A percentile compares a stretch with the other conserved stretches of the same genome.
phyloP scores from a whole-genome alignment of 2,113 vertebrate genomes.

The Hypomesus transpacificus region DNA sequence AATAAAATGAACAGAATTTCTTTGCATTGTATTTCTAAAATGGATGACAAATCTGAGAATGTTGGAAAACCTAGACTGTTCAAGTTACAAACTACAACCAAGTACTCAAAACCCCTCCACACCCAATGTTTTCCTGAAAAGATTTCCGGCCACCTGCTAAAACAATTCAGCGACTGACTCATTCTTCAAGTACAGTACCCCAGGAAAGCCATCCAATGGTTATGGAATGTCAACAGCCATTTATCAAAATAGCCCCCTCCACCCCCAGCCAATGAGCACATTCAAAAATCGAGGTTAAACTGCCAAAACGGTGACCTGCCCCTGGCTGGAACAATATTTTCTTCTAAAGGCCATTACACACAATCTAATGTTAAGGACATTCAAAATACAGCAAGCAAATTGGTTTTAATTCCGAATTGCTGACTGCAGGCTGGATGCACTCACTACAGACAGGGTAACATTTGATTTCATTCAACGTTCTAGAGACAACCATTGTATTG shows the following conservation, averaged over 20 bases:
- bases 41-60: constrained; percentile 10
- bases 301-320: constrained; percentile 13
- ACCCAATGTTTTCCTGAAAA: constrained; percentile 64
- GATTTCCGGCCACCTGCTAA: constrained; percentile 70
- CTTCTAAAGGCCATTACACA: constrained; percentile 22
- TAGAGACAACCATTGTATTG: too few relatives aligned
- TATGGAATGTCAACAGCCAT: constrained; percentile 56
- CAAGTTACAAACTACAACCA: constrained; percentile 46
- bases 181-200: constrained; percentile 53
- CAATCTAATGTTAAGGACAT: neutral
- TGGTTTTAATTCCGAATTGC: too few relatives aligned
- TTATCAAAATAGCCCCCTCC: constrained; percentile 37
- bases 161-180: constrained; percentile 65
- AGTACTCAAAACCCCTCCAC: constrained; percentile 48
- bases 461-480: too few relatives aligned
- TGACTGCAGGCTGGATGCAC: too few relatives aligned
- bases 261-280: constrained; percentile 20
- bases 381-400: neutral
- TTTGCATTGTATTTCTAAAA: neutral
- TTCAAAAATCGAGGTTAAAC: neutral
- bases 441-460: too few relatives aligned
- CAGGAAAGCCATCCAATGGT: constrained; percentile 43
- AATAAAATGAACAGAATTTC: constrained; percentile 1
- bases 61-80: constrained; percentile 1
- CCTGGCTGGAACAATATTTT: constrained; percentile 16